A percentile compares a stretch with the other conserved stretches of the same genome.
These are phyloP conservation scores for Chloroceryle aenea DNA, from an alignment of 2,113 vertebrate species.

Conservation along the genomic window DNA sequence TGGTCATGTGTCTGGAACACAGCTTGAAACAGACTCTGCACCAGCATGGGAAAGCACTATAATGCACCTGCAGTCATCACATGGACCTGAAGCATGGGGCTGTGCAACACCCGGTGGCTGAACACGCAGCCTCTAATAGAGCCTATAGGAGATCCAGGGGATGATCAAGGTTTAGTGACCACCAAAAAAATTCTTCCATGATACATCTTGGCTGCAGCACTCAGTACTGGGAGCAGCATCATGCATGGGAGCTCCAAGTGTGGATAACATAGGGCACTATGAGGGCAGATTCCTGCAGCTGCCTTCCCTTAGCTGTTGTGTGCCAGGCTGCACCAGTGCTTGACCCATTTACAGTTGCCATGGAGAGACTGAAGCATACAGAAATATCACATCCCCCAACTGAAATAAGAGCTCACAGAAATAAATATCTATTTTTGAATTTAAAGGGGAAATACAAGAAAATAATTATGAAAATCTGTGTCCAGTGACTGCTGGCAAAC, in stretches of 20 bases:
- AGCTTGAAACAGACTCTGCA: background rate
- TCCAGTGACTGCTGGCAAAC: background rate
- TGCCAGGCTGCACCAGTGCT: background rate
- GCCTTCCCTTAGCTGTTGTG: background rate
- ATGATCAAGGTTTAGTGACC: background rate
- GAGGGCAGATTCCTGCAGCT: background rate
- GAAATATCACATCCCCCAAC: background rate
- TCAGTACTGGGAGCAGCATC: background rate
- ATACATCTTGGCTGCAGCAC: background rate
- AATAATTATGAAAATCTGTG: background rate
- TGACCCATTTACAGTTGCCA: slow-evolving; percentile 38
- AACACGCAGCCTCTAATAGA: background rate
- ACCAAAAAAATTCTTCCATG: background rate
- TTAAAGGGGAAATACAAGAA: background rate
- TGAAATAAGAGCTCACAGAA: background rate
- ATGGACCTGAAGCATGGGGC: background rate
- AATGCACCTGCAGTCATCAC: background rate
- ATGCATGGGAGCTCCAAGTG: background rate
- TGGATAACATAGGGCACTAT: background rate
- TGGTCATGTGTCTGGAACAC: accelerated
- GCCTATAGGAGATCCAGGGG: background rate
- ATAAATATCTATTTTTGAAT: background rate
- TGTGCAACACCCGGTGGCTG: background rate
- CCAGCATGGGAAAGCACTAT: accelerated
- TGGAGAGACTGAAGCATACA: background rate